Evolutionary conservation across 2,888 invertebrate species (phyloP).

Genomic region (Volucella zonaria): DNA sequence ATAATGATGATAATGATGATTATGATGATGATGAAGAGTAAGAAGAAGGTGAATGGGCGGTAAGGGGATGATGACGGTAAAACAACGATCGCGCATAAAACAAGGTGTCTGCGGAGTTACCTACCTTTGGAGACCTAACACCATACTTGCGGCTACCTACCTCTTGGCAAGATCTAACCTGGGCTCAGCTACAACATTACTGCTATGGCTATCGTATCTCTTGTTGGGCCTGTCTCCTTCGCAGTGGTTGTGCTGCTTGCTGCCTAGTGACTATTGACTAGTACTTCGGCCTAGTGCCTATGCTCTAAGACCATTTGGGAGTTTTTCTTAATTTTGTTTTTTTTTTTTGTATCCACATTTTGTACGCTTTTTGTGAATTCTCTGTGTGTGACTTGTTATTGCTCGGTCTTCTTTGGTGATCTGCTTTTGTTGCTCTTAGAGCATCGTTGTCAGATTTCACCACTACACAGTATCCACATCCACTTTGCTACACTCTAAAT

Average conservation of each 20-base stretch:
- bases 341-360: constrained; percentile 1
- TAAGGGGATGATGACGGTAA: constrained; percentile 5
- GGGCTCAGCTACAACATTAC: constrained; percentile 6
- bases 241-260: no score
- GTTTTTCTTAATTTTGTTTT: constrained; percentile 49
- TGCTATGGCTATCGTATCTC: constrained; percentile 50
- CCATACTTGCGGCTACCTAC: constrained; percentile 65
- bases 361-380: constrained; percentile 22
- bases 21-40: background rate
- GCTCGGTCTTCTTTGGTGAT: constrained; percentile 69
- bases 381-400: constrained; percentile 58
- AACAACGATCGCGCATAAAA: constrained; percentile 67
- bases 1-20: no score
- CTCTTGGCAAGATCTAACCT: constrained; percentile 55
- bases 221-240: constrained; percentile 46
- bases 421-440: constrained; percentile 69
- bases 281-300: constrained; percentile 7
- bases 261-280: no score
- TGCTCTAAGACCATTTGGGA: constrained; percentile 69
- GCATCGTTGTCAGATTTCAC: constrained; percentile 74
- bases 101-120: constrained; percentile 73
- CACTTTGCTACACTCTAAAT: no score
- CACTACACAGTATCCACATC: constrained; percentile 20
- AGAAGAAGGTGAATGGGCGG: constrained; percentile 1
- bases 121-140: constrained; percentile 71